phyloP scores from a whole-genome alignment of 2,113 vertebrate species.

The Ictalurus punctatus region DNA sequence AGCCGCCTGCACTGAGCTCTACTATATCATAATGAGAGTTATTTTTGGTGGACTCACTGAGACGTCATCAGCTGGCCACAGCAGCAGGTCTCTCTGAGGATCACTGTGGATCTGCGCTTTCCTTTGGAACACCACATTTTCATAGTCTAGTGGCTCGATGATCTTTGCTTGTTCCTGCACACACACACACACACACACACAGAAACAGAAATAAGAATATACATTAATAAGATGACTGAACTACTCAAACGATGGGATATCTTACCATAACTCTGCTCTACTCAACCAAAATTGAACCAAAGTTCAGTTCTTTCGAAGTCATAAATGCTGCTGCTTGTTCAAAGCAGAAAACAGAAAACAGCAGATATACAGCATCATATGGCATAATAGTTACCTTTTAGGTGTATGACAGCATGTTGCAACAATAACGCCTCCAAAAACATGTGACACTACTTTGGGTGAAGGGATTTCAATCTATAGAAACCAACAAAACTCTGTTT shows the following conservation, averaged over 20 bases:
- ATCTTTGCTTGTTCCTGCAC: slow-evolving; percentile 91
- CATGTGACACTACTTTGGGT: not conserved
- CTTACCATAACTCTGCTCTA: not conserved
- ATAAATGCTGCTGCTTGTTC: not conserved
- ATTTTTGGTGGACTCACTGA: slow-evolving; percentile 80
- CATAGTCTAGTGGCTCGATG: slow-evolving; percentile 94
- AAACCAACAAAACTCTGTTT: not conserved
- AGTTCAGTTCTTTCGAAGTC: not conserved
- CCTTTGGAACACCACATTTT: slow-evolving; percentile 89
- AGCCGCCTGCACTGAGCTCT: not conserved
- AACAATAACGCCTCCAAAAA: not conserved
- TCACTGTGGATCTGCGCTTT: slow-evolving; percentile 97
- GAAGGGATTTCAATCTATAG: not conserved
- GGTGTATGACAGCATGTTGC: not conserved
- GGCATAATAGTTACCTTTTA: not conserved
- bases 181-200: slow-evolving; percentile 27
- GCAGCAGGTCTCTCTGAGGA: slow-evolving; percentile 90
- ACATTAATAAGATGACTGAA: not conserved
- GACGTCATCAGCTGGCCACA: slow-evolving; percentile 92
- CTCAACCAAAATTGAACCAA: not conserved
- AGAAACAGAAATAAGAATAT: not conserved
- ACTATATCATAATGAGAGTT: not conserved
- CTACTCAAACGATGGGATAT: not conserved
- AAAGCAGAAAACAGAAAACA: not conserved
- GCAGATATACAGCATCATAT: not conserved